Conservation (phyloP, 2,797 vertebrate genomes). For the Sebastes oblongus region DNA sequence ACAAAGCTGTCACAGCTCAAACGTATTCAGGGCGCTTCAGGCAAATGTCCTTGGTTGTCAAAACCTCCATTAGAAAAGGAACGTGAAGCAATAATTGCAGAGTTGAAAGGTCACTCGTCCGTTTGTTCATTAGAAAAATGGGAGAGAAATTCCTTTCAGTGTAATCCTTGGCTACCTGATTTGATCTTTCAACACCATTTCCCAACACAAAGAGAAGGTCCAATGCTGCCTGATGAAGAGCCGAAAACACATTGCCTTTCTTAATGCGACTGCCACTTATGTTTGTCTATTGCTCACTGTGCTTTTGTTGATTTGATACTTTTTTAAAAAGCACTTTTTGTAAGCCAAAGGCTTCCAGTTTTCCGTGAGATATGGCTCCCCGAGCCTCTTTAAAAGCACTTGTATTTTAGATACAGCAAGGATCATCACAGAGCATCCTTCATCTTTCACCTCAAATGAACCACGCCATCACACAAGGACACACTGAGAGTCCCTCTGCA, state of each 20-base stretch:
- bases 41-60: conserved; percentile 60
- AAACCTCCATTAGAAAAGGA: conserved; percentile 56
- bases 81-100: conserved; percentile 48
- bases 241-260: not conserved
- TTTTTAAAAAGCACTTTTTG: not conserved
- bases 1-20: conserved; percentile 46
- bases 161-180: conserved; percentile 48
- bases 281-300: not conserved
- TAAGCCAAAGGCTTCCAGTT: conserved; percentile 4
- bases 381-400: not conserved
- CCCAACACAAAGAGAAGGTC: conserved; percentile 18
- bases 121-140: conserved; percentile 42
- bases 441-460: conserved; percentile 49
- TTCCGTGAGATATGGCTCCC: not conserved
- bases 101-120: conserved; percentile 58
- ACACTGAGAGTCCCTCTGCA: conserved; percentile 7
- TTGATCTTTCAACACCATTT: conserved; percentile 37
- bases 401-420: not conserved
- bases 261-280: not conserved
- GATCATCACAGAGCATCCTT: not conserved
- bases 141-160: conserved; percentile 40
- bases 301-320: conserved; percentile 12
- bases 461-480: conserved; percentile 18
- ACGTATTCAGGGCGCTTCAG: conserved; percentile 37
- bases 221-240: conserved; percentile 2